These are phyloP conservation scores for Emys orbicularis DNA, from an alignment of 2,797 vertebrate species.

Conservation along the genomic window DNA sequence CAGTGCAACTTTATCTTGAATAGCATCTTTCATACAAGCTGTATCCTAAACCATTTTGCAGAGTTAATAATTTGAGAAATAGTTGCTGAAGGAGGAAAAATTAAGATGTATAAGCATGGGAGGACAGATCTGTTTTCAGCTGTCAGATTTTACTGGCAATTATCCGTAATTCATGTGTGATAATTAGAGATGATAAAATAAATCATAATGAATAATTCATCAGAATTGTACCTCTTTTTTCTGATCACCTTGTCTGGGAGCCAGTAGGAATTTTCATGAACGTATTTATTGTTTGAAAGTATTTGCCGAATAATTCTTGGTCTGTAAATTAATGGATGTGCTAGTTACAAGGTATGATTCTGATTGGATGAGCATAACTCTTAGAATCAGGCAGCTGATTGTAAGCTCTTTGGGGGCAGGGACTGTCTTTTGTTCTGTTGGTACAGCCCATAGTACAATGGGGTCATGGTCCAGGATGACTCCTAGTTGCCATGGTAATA, in stretches of 20 bases:
- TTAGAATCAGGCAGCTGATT: background rate
- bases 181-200: conserved; percentile 66
- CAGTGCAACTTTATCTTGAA: conserved; percentile 12
- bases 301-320: background rate
- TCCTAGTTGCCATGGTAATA: background rate
- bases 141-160: conserved; percentile 59
- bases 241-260: conserved; percentile 8
- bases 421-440: background rate
- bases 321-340: conserved; percentile 8
- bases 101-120: conserved; percentile 47
- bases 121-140: conserved; percentile 64
- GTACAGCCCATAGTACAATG: background rate
- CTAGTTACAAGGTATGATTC: background rate
- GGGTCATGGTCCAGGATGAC: background rate
- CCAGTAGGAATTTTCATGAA: conserved; percentile 13
- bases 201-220: conserved; percentile 65
- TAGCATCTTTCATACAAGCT: conserved; percentile 39
- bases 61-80: conserved; percentile 62
- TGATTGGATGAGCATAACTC: background rate
- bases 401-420: background rate
- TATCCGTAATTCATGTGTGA: conserved; percentile 56
- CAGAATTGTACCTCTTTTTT: conserved; percentile 18
- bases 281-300: conserved; percentile 13
- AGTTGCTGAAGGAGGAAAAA: conserved; percentile 48
- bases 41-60: conserved; percentile 35